phyloP scores from a whole-genome alignment of 2,113 vertebrate species.

The Collichthys lucidus region DNA sequence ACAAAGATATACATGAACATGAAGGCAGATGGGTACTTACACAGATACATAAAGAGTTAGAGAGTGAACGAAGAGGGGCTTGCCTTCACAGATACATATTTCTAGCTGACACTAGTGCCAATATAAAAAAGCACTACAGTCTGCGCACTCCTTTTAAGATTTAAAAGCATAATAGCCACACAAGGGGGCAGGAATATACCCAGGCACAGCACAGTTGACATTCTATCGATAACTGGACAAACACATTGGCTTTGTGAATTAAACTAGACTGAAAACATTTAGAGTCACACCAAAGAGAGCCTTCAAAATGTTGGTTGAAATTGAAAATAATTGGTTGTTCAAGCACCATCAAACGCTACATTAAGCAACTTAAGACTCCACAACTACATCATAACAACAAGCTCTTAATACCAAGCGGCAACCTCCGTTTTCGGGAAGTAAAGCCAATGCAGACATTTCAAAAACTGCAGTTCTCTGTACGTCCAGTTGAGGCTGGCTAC shows the following conservation, averaged over 20 bases:
- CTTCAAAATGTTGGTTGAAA: too few species aligned
- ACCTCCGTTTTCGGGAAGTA: too few species aligned
- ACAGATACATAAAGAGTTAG: constrained; percentile 18
- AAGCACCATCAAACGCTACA: too few species aligned
- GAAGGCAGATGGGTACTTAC: constrained; percentile 30
- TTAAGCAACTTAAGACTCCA: not conserved
- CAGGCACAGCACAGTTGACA: not conserved
- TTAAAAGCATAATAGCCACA: not conserved
- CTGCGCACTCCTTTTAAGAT: not conserved
- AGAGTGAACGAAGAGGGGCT: not conserved
- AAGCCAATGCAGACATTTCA: too few species aligned
- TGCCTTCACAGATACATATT: constrained; percentile 22
- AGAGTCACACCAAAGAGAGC: too few species aligned
- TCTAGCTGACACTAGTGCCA: constrained; percentile 7
- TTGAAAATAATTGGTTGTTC: too few species aligned
- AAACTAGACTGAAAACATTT: too few species aligned
- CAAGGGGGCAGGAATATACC: too few species aligned
- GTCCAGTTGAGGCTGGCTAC: too few species aligned
- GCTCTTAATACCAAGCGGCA: too few species aligned
- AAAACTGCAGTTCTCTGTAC: too few species aligned
- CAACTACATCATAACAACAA: too few species aligned
- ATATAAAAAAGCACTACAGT: constrained; percentile 9
- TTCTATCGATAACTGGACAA: not conserved
- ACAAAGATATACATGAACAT: constrained; percentile 10
- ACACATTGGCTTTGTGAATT: not conserved